A percentile compares a stretch with the other conserved stretches of the same genome.
These are phyloP conservation scores for Eilema sororculum DNA, from an alignment of 2,888 invertebrate genomes.

Conservation along the genomic window DNA sequence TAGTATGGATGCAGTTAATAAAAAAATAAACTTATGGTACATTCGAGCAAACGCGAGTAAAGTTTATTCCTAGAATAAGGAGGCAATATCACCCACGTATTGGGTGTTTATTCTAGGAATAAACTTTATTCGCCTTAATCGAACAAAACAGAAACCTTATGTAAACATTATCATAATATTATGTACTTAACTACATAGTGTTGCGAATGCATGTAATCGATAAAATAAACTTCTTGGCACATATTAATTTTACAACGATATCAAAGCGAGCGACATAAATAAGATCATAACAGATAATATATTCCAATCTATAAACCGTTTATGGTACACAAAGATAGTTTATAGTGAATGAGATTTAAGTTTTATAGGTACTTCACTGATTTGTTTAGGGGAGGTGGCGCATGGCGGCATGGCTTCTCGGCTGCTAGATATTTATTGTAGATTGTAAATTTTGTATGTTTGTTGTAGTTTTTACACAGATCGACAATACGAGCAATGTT, in stretches of 20 bases:
- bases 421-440: constrained; percentile 17
- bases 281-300: constrained; percentile 58
- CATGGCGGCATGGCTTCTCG: constrained; percentile 7
- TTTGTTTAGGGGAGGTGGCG: constrained; percentile 44
- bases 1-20: too few species aligned
- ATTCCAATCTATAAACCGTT: constrained; percentile 72
- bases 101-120: not conserved
- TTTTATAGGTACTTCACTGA: constrained; percentile 53
- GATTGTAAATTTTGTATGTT: constrained; percentile 15
- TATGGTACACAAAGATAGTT: constrained; percentile 63
- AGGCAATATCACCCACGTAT: too few species aligned
- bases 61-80: too few species aligned
- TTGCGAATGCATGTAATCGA: constrained; percentile 18
- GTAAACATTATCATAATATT: not conserved
- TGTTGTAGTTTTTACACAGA: not conserved
- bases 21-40: too few species aligned
- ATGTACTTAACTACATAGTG: constrained; percentile 16
- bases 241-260: constrained; percentile 38
- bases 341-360: constrained; percentile 64
- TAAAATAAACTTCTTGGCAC: constrained; percentile 27
- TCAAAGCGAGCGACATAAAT: constrained; percentile 53
- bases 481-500: not conserved
- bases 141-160: not conserved
- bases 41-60: too few species aligned
- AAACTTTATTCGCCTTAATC: not conserved